Conservation (phyloP, 2,888 invertebrate species). For the Spialia ferax region DNA sequence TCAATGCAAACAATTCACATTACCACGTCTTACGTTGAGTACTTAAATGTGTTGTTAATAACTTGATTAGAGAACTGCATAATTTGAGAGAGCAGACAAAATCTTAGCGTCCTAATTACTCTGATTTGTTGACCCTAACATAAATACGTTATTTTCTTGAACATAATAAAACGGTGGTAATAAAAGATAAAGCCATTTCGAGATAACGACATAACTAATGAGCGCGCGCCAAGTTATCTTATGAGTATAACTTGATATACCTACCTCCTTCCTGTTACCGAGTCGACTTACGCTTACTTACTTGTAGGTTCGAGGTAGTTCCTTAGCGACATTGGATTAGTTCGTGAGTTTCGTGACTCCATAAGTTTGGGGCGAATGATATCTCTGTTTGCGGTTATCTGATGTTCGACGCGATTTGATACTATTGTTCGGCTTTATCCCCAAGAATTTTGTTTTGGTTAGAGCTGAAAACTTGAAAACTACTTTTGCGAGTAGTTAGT, state of each 20-base stretch:
- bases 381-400: conserved; percentile 23
- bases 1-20: too few species aligned
- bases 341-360: conserved; percentile 58
- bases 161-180: neutral
- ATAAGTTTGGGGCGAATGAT: conserved; percentile 47
- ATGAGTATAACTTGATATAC: conserved; percentile 48
- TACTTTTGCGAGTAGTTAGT: too few species aligned
- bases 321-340: conserved; percentile 58
- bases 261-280: conserved; percentile 55
- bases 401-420: conserved; percentile 7
- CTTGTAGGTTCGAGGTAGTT: conserved; percentile 44
- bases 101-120: neutral
- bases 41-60: too few species aligned
- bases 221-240: conserved; percentile 42
- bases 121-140: conserved; percentile 1
- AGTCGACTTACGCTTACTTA: conserved; percentile 59
- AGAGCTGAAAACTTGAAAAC: too few species aligned
- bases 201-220: conserved; percentile 11
- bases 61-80: neutral
- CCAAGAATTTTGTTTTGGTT: neutral
- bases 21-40: too few species aligned
- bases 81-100: neutral
- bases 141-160: conserved; percentile 1
- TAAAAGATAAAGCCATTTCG: conserved; percentile 4
- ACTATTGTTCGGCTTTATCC: conserved; percentile 20